A percentile compares a stretch with the other conserved stretches of the same genome.
Evolutionary conservation across 2,888 invertebrate genomes (phyloP).

Genomic region (Azorinus chamasolen): DNA sequence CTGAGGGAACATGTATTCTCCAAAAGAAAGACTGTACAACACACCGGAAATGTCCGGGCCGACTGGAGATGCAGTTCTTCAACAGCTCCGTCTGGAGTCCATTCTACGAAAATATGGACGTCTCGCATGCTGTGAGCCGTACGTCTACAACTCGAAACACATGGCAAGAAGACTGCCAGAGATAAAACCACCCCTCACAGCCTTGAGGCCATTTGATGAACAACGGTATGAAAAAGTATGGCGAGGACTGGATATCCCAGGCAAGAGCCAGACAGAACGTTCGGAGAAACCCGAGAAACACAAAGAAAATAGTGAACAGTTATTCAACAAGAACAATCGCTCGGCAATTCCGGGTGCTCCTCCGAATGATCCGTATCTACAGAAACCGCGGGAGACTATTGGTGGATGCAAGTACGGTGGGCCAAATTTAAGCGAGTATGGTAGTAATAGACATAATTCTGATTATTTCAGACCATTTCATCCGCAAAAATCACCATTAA

Average conservation of each 20-base stretch:
- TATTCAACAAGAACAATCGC: background rate
- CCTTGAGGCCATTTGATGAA: conserved; percentile 2
- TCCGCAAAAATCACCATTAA: conserved; percentile 32
- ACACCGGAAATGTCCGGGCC: conserved; percentile 43
- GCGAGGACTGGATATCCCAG: background rate
- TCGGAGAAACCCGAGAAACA: background rate
- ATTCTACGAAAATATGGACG: conserved; percentile 43
- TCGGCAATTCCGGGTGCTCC: conserved; percentile 25
- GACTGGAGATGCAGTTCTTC: conserved; percentile 36
- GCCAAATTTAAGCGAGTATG: conserved; percentile 5
- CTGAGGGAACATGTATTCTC: conserved; percentile 39
- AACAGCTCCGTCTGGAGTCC: conserved; percentile 44
- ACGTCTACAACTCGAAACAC: background rate
- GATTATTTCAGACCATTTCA: conserved; percentile 46
- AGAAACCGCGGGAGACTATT: conserved; percentile 9
- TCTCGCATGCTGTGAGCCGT: conserved; percentile 18
- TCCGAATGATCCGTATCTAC: conserved; percentile 6
- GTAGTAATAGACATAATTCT: background rate
- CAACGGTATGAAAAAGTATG: background rate
- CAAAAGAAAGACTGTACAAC: conserved; percentile 50
- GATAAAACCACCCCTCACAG: background rate
- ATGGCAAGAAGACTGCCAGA: conserved; percentile 10
- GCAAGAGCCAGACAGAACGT: background rate
- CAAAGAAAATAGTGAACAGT: too few species aligned
- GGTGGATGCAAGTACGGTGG: conserved; percentile 24